Percentiles rank a stretch among this genome's conserved stretches.
phyloP scores from a whole-genome alignment of 2,113 vertebrate genomes.

The Lepus timidus region DNA sequence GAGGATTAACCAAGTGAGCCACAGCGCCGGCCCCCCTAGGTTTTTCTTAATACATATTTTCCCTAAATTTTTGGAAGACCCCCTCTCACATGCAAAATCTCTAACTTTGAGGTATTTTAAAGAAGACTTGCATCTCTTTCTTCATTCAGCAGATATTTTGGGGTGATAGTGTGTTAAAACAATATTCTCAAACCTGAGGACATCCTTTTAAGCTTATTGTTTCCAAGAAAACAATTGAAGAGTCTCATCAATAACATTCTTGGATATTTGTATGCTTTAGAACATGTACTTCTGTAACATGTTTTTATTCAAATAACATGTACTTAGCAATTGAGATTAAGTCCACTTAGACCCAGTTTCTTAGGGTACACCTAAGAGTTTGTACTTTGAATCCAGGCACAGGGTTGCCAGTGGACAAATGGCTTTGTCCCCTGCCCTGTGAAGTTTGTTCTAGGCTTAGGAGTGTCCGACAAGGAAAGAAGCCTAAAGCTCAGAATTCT shows the following conservation, averaged over 20 bases:
- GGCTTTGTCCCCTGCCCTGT: not conserved
- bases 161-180: not conserved
- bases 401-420: not conserved
- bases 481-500: not conserved
- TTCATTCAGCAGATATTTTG: not conserved
- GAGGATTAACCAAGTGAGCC: no score
- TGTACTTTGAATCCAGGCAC: not conserved
- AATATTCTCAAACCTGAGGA: not conserved
- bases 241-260: not conserved
- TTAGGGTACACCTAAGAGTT: not conserved
- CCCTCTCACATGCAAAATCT: not conserved
- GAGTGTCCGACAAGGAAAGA: not conserved
- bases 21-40: no score
- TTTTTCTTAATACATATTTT: no score
- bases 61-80: no score
- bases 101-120: not conserved
- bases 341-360: not conserved
- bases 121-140: not conserved
- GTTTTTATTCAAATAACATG: not conserved
- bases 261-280: no score
- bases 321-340: no score
- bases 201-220: not conserved
- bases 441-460: not conserved
- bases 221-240: slow-evolving; percentile 1
- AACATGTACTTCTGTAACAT: not conserved